Conservation (phyloP, 2,888 invertebrate genomes). For the Noctua janthina region DNA sequence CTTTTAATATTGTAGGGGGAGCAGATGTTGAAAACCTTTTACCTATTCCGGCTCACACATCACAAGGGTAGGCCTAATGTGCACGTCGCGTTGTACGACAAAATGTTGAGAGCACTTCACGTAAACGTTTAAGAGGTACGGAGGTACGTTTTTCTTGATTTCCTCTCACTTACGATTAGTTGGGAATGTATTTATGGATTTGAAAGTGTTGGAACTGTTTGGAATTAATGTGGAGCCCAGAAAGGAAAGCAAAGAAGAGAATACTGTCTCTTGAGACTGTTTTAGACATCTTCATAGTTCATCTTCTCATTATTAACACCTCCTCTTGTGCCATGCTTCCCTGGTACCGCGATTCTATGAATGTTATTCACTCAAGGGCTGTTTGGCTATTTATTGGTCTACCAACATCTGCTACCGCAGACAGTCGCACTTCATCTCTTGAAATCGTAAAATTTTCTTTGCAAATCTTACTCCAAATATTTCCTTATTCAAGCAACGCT, state of each 20-base stretch:
- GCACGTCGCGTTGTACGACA: constrained; percentile 70
- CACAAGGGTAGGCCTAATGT: constrained; percentile 78
- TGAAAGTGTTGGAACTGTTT: background rate
- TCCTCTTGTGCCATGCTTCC: background rate
- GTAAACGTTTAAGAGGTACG: constrained; percentile 74
- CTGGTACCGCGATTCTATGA: background rate
- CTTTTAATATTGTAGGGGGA: constrained; percentile 86
- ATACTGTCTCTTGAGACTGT: background rate
- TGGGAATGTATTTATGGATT: constrained; percentile 21
- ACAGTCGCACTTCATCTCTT: background rate
- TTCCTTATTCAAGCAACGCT: background rate
- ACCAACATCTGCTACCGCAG: background rate
- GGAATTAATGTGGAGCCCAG: too few relatives aligned
- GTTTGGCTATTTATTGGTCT: background rate
- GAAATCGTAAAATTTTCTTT: background rate
- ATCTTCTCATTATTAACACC: background rate
- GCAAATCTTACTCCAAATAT: constrained; percentile 6
- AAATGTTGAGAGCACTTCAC: constrained; percentile 76
- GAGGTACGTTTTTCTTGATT: constrained; percentile 76
- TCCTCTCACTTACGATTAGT: constrained; percentile 57
- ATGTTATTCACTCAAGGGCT: background rate
- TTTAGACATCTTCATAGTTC: background rate
- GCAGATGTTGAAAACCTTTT: constrained; percentile 87
- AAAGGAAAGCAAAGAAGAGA: background rate
- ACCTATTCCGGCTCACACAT: constrained; percentile 76